Evolutionary conservation across 2,113 vertebrate species (phyloP), one percentile per base, ranked within the genome.

Genomic region (Siphamia tubifer): DNA sequence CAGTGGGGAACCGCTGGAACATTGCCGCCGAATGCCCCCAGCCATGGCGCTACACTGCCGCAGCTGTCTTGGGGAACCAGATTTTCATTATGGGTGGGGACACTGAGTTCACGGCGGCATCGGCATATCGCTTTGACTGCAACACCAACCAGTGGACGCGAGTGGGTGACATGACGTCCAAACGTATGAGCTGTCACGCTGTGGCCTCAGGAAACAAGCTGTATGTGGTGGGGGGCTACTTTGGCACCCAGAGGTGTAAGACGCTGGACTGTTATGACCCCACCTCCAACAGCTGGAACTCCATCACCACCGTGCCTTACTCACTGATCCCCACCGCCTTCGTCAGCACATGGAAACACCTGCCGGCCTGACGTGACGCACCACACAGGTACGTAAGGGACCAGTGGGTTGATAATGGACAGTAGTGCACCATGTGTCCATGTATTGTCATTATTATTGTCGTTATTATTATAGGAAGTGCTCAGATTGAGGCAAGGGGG

Each of bases 11-110:
- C 83, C 93, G 95, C 1, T 98, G 96, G 96, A 91, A 43, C 0
- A 95, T 98, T 60, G 94, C 94, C 7, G 96, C 96, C 0, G 95
- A 96, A 51, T 98, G 96, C 67, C 96, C 96, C 0, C 96, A 98
- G 76, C 95, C 96, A 0, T 98, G 96, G 96, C 93, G 96, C 4
- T 97, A 98, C 84, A 98, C 96, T 0, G 96, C 96, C 0, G 96
- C 96, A 0, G 96, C 96, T 0, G 96, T 96, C 4, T 80, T 98
- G 30, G 96, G 96, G 69, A 97, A 95, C 81, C 96, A 98, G 90
- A 98, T 98, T 68, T 98, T 98, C 86, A 98, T 98, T 88, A 96
- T 98, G 96, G 96, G 96, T 0, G 96, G 96, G 0, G 96, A 98
- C 87, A 98, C 96, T 0, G 96, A 98, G 55, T 98, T 96, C 88